Percentiles rank a stretch among this genome's conserved stretches.
These are phyloP conservation scores for Cryptocephalus primarius DNA, from an alignment of 2,888 invertebrate species.

Conservation along the genomic window DNA sequence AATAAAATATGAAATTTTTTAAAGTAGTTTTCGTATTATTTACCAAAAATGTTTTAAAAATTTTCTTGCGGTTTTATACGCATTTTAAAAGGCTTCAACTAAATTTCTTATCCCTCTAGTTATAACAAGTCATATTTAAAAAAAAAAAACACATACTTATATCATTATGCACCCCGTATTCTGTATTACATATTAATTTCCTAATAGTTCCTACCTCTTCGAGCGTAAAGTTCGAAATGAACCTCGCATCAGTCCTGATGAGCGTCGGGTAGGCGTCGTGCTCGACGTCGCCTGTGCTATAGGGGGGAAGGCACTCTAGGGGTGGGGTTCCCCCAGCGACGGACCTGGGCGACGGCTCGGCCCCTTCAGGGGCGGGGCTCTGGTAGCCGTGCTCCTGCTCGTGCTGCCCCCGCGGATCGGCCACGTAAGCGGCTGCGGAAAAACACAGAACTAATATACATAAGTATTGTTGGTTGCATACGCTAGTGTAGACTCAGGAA, in stretches of 20 bases:
- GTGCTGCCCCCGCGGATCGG: not conserved
- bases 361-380: not conserved
- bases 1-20: too few species aligned
- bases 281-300: conserved; percentile 13
- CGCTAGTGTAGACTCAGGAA: not conserved
- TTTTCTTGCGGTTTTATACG: too few species aligned
- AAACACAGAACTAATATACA: too few species aligned
- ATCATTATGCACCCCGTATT: too few species aligned
- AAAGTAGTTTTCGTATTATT: too few species aligned
- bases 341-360: not conserved
- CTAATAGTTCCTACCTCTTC: conserved; percentile 27
- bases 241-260: conserved; percentile 26
- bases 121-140: too few species aligned
- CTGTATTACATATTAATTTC: too few species aligned
- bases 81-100: too few species aligned
- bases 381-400: not conserved
- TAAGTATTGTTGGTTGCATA: not conserved
- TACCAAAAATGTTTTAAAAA: too few species aligned
- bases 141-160: too few species aligned
- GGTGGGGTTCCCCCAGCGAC: not conserved
- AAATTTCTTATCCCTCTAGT: too few species aligned
- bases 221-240: conserved; percentile 21
- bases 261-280: conserved; percentile 26
- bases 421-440: not conserved
- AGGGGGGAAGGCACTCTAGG: not conserved